Base-by-base conservation (phyloP, 2,888 invertebrate species). In the Phaonia tiefii region DNA sequence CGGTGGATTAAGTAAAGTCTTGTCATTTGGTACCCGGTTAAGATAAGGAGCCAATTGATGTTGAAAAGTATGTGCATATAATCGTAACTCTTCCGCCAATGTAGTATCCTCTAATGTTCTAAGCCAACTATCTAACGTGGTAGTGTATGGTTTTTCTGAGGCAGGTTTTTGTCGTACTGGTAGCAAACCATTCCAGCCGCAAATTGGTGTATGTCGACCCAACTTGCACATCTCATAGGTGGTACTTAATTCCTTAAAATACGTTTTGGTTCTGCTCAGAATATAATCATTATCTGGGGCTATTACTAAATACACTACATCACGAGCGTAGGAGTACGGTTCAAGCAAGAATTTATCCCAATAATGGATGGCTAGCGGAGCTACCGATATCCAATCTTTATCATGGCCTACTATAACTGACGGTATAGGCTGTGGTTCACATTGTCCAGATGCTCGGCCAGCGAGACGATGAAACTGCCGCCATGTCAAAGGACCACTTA, bases 291-390 rank as follows among this genome's bases (percentile, higher is more conserved):
- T 96, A 88, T 99, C 99, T 0, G 99, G 98, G 39, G 98, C 95
- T 0, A 99, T 94, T 7, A 99, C 97, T 46, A 99, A 93, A 89
- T 99, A 99, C 25, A 97, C 97, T 0, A 99, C 95, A 90, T 99
- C 99, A 39, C 99, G 93, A 4, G 97, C 93, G 88, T 97, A 96
- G n/a, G 98, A 96, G 90, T 98, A 98, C 0, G 99, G 99, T 90
- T 99, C 99, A 11, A 99, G 92, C n/a, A 97, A 92, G n/a, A 99
- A 92, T 87, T 97, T 96, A 90, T 99, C 99, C 99, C 99, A 99
- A 89, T 96, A 97, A 80, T 96, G 95, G 51, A 99, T 93, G 65
- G 98, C 96, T 89, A 97, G 96, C 0, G 99, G 99, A n/a, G 98
- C 96, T 49, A 98, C 92, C 5, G 97, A 95, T 58, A 99, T 92